These are phyloP conservation scores for Cyphomyrmex costatus DNA, from an alignment of 1,140 invertebrate genomes.

Conservation along the genomic window DNA sequence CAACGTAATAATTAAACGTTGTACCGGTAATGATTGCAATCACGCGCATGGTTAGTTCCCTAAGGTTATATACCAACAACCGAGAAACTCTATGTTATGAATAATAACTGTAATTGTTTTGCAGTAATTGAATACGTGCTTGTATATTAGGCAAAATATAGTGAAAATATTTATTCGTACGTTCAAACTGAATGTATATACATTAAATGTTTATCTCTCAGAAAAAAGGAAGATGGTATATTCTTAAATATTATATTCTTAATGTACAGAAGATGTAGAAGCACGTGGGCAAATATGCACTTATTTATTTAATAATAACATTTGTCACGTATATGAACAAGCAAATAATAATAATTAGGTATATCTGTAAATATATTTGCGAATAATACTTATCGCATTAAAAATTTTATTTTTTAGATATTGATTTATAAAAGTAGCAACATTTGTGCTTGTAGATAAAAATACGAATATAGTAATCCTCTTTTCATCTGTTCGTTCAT, in stretches of 20 bases:
- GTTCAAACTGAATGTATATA: neutral
- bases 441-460: neutral
- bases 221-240: neutral
- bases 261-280: neutral
- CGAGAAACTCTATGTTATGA: constrained; percentile 39
- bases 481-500: neutral
- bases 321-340: neutral
- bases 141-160: neutral
- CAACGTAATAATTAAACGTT: constrained; percentile 34
- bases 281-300: neutral
- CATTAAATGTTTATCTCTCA: neutral
- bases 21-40: neutral
- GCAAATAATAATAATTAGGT: neutral
- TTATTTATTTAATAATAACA: neutral
- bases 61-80: constrained; percentile 28
- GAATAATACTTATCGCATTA: neutral
- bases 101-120: constrained; percentile 39
- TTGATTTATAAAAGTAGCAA: neutral
- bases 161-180: neutral
- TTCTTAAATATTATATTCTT: neutral
- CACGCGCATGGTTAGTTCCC: neutral
- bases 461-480: neutral
- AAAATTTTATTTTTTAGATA: neutral
- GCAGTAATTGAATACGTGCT: constrained; percentile 31
- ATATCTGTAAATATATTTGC: neutral